Conservation (phyloP, 1,140 invertebrate species). For the Antheraea mylitta region DNA sequence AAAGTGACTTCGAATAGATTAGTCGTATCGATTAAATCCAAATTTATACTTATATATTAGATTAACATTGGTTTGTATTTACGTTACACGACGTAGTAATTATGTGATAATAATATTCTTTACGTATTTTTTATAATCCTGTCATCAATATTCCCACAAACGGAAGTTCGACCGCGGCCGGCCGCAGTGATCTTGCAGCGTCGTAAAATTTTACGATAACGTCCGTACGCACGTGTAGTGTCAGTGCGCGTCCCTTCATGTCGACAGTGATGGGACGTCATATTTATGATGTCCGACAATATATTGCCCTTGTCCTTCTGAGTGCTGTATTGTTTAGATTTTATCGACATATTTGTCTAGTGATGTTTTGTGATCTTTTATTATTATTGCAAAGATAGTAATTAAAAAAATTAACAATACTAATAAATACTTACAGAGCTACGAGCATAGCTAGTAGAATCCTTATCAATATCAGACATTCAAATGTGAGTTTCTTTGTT, state of each 20-base stretch:
- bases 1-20: too few relatives aligned
- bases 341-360: conserved; percentile 1
- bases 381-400: too few relatives aligned
- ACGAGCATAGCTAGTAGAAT: too few relatives aligned
- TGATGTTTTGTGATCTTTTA: background rate
- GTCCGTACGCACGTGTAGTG: conserved; percentile 40
- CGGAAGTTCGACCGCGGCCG: conserved; percentile 30
- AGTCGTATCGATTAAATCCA: too few relatives aligned
- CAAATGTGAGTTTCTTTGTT: too few relatives aligned
- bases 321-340: conserved; percentile 5
- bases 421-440: too few relatives aligned
- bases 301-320: conserved; percentile 23
- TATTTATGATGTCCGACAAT: conserved; percentile 44
- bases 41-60: too few relatives aligned
- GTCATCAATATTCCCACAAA: conserved; percentile 26
- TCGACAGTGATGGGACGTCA: conserved; percentile 37
- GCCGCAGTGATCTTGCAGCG: conserved; percentile 31
- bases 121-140: background rate
- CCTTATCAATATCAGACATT: too few relatives aligned
- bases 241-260: conserved; percentile 21
- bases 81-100: background rate
- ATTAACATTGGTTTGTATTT: too few relatives aligned
- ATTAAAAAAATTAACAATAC: too few relatives aligned
- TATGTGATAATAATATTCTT: background rate
- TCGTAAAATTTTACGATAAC: conserved; percentile 65